Evolutionary conservation across 2,888 invertebrate species (phyloP), one percentile per base, ranked within the genome.

Genomic region (Drosophila paramelanica): DNA sequence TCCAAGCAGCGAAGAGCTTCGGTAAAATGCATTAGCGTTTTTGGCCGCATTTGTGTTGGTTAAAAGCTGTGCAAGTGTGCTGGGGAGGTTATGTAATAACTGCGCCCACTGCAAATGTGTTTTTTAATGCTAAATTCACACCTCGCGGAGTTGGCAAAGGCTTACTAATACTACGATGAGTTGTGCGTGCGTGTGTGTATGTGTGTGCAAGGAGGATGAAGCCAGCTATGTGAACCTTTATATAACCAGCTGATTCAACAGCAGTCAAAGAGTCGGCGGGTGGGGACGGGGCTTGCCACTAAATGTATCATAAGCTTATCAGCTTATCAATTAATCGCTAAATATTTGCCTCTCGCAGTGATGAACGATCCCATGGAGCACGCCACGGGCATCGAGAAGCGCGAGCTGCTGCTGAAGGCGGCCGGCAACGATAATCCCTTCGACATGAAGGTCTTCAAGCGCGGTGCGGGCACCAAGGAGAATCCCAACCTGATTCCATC

Each of bases 361-460:
- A 95, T 97, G 95, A 95, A 97, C 50, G 97, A 98, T 91, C 96
- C 97, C 31, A 78, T 98, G 89, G 98, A 98, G 90, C 97, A 98
- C 91, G 97, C 98, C 25, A 98, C 98, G 33, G 99, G 99, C 85
- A 91, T 97, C 78, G 98, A 98, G 92, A 97, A 97, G 93, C 96
- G 96, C 90, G 98, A 98, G 93, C 93, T 98, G 82, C 93, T 98
- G 78, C 97, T 98, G 31, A 94, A 96, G 92, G 94, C 96, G 81
- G 95, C 96, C 62, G 98, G 98, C 77, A 96, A 98, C 90, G 97
- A 97, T 77, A 95, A 97, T 92, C 97, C 97, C 36, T 97, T 96
- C 93, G 95, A 96, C 93, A 94, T 97, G 94, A 96, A 96, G 93
- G 95, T 96, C 2, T 92, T 96, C 81, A 96, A 97, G 93, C 95